Evolutionary conservation across 2,113 vertebrate genomes (phyloP).

Genomic region (Labeo rohita): DNA sequence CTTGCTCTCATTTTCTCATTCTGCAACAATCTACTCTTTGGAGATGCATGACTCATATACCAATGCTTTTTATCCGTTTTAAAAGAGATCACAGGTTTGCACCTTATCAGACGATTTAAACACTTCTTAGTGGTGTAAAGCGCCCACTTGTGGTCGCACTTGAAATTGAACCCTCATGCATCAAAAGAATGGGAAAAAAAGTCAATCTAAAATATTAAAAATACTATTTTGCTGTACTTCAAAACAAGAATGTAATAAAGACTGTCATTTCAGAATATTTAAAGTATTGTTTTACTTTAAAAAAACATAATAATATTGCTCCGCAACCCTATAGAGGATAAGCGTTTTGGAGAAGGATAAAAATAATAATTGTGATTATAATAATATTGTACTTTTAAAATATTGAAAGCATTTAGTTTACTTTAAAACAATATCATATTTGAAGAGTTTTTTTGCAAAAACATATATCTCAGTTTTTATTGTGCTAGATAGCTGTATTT

Average conservation of each 20-base stretch:
- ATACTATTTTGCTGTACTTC: not conserved
- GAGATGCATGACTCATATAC: constrained; percentile 36
- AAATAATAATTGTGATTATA: not conserved
- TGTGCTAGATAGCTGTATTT: too few relatives aligned
- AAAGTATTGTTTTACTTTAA: not conserved
- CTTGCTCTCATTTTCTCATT: not conserved
- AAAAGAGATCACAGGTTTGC: constrained; percentile 58
- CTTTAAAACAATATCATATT: too few relatives aligned
- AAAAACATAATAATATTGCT: not conserved
- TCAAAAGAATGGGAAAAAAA: not conserved
- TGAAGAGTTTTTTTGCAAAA: too few relatives aligned
- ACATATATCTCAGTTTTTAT: too few relatives aligned
- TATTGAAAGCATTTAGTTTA: not conserved
- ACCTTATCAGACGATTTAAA: constrained; percentile 52
- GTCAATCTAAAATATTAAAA: not conserved
- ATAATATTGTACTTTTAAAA: not conserved
- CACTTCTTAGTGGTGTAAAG: constrained; percentile 33
- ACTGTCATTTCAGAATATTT: not conserved
- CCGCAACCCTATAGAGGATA: not conserved
- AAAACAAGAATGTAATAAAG: not conserved
- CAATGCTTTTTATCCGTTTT: constrained; percentile 47
- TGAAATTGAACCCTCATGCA: not conserved
- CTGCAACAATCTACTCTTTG: constrained; percentile 27
- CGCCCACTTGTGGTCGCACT: constrained; percentile 59
- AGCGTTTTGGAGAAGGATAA: not conserved